Percentiles rank a stretch among this genome's conserved stretches.
Evolutionary conservation across 64 coral and sea anemone species (phyloP).

Genomic region (Hydrozoanthus tunicans): DNA sequence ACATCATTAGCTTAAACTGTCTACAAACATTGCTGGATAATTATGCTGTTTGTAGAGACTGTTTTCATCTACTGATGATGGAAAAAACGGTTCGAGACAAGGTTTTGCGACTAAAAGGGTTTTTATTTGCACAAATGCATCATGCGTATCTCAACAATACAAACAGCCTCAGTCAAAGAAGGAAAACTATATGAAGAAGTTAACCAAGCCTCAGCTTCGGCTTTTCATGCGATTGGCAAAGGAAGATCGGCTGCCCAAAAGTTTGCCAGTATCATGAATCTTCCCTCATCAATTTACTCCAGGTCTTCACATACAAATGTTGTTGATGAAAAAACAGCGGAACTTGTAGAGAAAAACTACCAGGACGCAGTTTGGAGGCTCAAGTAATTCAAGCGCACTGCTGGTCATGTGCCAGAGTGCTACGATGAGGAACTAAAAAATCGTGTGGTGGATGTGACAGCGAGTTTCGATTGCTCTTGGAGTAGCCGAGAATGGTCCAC

Average conservation of each 20-base stretch:
- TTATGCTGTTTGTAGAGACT: neutral
- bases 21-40: neutral
- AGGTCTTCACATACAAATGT: neutral
- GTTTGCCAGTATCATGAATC: neutral
- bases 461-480: constrained; percentile 35
- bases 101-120: neutral
- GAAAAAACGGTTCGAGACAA: constrained; percentile 1
- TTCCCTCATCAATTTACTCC: neutral
- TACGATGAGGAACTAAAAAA: neutral
- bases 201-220: neutral
- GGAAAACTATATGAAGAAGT: neutral
- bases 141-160: neutral
- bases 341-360: neutral
- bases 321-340: neutral
- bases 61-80: neutral
- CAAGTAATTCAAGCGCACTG: neutral
- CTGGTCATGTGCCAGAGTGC: neutral
- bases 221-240: neutral
- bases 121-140: neutral
- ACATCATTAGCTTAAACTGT: neutral
- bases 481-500: constrained; percentile 58
- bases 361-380: constrained; percentile 16
- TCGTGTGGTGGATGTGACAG: constrained; percentile 3
- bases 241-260: neutral
- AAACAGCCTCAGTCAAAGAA: no score